A percentile compares a stretch with the other conserved stretches of the same genome.
These are phyloP conservation scores for Rhingia campestris DNA, from an alignment of 2,888 invertebrate genomes.

Conservation along the genomic window DNA sequence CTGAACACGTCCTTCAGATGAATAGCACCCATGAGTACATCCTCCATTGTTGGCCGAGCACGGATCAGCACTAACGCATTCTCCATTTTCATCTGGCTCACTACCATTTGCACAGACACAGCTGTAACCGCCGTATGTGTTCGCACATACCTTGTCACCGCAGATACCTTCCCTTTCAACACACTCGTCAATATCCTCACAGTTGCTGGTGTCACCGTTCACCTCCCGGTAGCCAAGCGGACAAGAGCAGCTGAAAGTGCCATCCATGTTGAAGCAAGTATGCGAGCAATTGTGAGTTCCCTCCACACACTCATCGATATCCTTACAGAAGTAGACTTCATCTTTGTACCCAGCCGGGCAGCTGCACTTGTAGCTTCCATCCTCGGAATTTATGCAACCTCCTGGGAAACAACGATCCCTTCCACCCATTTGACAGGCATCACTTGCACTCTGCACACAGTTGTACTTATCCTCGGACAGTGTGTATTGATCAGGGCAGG, in stretches of 20 bases:
- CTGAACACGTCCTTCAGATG: conserved; percentile 83
- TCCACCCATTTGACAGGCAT: conserved; percentile 79
- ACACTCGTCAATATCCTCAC: conserved; percentile 84
- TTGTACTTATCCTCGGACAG: conserved; percentile 83
- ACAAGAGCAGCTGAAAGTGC: conserved; percentile 84
- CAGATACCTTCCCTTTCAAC: conserved; percentile 78
- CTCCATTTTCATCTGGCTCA: conserved; percentile 79
- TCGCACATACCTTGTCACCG: conserved; percentile 80
- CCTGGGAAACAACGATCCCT: conserved; percentile 80
- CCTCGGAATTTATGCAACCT: conserved; percentile 80
- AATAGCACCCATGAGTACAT: conserved; percentile 85
- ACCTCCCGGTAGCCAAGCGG: conserved; percentile 80
- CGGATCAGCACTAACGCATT: conserved; percentile 81
- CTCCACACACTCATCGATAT: conserved; percentile 83
- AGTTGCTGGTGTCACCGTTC: conserved; percentile 76
- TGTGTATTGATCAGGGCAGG: conserved; percentile 82
- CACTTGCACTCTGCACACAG: conserved; percentile 81
- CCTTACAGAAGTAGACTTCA: conserved; percentile 80
- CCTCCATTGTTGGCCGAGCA: conserved; percentile 84
- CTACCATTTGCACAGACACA: conserved; percentile 85
- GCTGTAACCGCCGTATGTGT: conserved; percentile 83
- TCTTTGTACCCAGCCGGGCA: conserved; percentile 82
- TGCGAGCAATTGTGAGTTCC: conserved; percentile 84
- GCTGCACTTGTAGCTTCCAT: conserved; percentile 83
- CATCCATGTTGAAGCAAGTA: conserved; percentile 83